Evolutionary conservation across 2,888 invertebrate species (phyloP).

Genomic region (Amphimallon solstitiale): DNA sequence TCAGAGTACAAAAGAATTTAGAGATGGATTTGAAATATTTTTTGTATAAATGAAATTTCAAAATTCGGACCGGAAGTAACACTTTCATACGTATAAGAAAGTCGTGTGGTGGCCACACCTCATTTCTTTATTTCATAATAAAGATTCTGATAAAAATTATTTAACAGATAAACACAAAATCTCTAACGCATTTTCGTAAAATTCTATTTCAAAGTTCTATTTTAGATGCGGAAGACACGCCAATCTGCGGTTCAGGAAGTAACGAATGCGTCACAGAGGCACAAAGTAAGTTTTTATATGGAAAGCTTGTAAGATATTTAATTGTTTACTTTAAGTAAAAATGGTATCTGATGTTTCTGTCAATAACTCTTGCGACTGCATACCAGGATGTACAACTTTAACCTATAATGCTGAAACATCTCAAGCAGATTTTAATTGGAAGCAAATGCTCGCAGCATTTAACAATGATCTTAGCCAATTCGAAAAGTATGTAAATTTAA

Average conservation of each 20-base stretch:
- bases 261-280: constrained; percentile 67
- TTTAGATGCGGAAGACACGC: constrained; percentile 67
- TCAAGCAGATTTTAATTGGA: constrained; percentile 75
- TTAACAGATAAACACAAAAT: no score
- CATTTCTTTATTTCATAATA: no score
- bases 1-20: no score
- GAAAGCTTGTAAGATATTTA: no score
- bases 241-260: constrained; percentile 69
- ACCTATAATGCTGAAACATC: constrained; percentile 79
- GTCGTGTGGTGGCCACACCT: no score
- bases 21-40: no score
- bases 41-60: no score
- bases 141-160: no score
- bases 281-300: constrained; percentile 64
- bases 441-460: constrained; percentile 68
- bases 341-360: constrained; percentile 30
- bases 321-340: constrained; percentile 31
- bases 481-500: constrained; percentile 54
- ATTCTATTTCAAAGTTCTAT: no score
- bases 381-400: constrained; percentile 76
- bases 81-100: no score
- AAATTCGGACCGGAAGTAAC: no score
- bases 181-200: no score
- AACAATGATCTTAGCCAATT: constrained; percentile 61
- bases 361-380: constrained; percentile 65